A percentile compares a stretch with the other conserved stretches of the same genome.
phyloP scores from a whole-genome alignment of 2,888 invertebrate species.

The Orchesella flavescens region DNA sequence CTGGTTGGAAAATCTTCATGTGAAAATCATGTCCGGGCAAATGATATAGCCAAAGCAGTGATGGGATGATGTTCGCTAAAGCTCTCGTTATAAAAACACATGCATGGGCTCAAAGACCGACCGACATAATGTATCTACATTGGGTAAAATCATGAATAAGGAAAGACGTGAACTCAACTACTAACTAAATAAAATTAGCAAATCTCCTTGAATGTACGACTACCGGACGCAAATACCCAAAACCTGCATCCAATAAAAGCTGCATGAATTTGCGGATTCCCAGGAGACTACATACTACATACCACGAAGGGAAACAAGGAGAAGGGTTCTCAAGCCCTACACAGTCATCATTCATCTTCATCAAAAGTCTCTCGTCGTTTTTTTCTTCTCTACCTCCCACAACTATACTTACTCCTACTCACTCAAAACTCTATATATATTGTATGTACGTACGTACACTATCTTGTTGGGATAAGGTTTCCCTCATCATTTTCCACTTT shows the following conservation, averaged over 20 bases:
- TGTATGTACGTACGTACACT: too few species aligned
- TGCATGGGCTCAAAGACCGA: too few species aligned
- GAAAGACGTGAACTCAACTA: not conserved
- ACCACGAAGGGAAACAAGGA: not conserved
- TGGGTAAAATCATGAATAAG: conserved; percentile 10
- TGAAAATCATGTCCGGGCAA: too few species aligned
- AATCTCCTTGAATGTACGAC: conserved; percentile 27
- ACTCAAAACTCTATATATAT: not conserved
- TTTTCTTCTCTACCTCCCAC: conserved; percentile 17
- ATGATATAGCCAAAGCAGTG: too few species aligned
- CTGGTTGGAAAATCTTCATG: too few species aligned
- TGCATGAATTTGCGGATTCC: conserved; percentile 20
- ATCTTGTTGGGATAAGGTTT: conserved; percentile 31
- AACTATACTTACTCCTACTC: conserved; percentile 26
- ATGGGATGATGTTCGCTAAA: too few species aligned
- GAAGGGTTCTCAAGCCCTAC: conserved; percentile 7
- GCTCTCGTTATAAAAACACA: too few species aligned
- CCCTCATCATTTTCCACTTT: conserved; percentile 43
- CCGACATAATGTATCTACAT: not conserved
- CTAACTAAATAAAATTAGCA: conserved; percentile 45
- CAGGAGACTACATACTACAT: conserved; percentile 31
- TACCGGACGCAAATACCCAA: conserved; percentile 16
- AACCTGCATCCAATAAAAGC: conserved; percentile 21
- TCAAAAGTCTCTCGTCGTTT: conserved; percentile 34
- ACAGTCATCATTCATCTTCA: conserved; percentile 35